Evolutionary conservation across 1,140 invertebrate species (phyloP).

Genomic region (Conopomorpha cramerella): DNA sequence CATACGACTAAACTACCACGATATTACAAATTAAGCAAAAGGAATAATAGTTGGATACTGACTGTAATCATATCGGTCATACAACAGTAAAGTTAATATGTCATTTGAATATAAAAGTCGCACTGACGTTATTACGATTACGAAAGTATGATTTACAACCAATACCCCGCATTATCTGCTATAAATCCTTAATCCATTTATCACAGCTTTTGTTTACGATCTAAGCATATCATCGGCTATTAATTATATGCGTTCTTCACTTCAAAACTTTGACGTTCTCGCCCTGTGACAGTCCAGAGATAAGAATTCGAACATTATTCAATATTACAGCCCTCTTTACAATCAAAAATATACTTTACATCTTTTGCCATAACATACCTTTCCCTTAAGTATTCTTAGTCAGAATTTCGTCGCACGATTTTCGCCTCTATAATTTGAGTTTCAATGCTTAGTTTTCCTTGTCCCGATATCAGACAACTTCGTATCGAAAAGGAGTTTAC

Average conservation of each 20-base stretch:
- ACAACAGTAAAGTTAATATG: too few species aligned
- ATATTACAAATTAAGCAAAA: too few species aligned
- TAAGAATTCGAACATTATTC: constrained; percentile 58
- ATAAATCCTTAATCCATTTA: constrained; percentile 56
- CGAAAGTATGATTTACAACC: constrained; percentile 49
- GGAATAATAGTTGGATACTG: too few species aligned
- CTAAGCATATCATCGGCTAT: constrained; percentile 56
- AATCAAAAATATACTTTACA: constrained; percentile 11
- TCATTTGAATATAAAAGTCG: constrained; percentile 23
- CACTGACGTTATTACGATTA: constrained; percentile 18
- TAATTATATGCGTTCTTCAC: constrained; percentile 57
- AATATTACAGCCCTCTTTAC: constrained; percentile 17
- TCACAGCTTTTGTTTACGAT: constrained; percentile 58
- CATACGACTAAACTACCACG: too few species aligned
- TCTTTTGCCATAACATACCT: too few species aligned
- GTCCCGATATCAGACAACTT: too few species aligned
- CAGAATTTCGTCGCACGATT: too few species aligned
- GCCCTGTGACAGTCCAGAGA: constrained; percentile 53
- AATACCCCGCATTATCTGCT: constrained; percentile 46
- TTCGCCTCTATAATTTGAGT: too few species aligned
- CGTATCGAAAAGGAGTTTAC: constrained; percentile 33
- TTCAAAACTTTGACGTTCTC: constrained; percentile 58
- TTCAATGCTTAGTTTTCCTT: too few species aligned
- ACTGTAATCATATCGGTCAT: too few species aligned
- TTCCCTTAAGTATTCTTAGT: too few species aligned